phyloP scores from a whole-genome alignment of 2,888 invertebrate species.

The Cheilosia impressa region DNA sequence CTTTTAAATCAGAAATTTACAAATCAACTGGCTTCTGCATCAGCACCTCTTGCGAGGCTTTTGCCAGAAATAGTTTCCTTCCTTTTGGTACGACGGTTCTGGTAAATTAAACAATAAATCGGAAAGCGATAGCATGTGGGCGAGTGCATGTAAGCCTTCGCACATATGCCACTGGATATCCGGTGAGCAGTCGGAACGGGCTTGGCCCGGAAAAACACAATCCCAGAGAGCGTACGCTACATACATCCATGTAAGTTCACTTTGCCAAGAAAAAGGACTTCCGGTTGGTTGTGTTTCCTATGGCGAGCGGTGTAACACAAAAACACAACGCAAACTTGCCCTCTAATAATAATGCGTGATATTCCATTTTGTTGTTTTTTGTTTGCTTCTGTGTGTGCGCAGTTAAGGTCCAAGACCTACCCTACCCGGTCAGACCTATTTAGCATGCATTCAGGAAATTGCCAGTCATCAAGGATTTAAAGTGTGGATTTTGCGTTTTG shows the following conservation, averaged over 20 bases:
- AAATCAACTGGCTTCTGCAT: constrained; percentile 7
- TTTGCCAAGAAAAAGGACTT: constrained; percentile 55
- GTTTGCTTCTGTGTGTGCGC: neutral
- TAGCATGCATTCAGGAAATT: constrained; percentile 56
- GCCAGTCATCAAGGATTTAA: constrained; percentile 63
- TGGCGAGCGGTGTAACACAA: constrained; percentile 23
- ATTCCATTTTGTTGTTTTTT: constrained; percentile 3
- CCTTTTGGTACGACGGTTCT: constrained; percentile 24
- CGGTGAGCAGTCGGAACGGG: constrained; percentile 42
- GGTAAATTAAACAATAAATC: constrained; percentile 57
- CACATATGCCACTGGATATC: constrained; percentile 49
- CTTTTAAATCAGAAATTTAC: constrained; percentile 1
- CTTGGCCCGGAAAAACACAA: constrained; percentile 37
- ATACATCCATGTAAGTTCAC: constrained; percentile 22
- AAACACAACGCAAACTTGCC: neutral
- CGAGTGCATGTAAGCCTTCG: constrained; percentile 43
- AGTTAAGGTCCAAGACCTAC: neutral
- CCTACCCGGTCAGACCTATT: constrained; percentile 14
- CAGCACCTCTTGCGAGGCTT: neutral
- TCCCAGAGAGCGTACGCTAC: neutral
- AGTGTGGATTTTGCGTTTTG: constrained; percentile 45
- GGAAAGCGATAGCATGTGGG: constrained; percentile 31
- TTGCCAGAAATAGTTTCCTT: constrained; percentile 6
- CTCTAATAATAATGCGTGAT: constrained; percentile 56
- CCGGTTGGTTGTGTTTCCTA: constrained; percentile 48